Evolutionary conservation across 2,113 vertebrate species (phyloP).

Genomic region (Anthoscopus minutus): DNA sequence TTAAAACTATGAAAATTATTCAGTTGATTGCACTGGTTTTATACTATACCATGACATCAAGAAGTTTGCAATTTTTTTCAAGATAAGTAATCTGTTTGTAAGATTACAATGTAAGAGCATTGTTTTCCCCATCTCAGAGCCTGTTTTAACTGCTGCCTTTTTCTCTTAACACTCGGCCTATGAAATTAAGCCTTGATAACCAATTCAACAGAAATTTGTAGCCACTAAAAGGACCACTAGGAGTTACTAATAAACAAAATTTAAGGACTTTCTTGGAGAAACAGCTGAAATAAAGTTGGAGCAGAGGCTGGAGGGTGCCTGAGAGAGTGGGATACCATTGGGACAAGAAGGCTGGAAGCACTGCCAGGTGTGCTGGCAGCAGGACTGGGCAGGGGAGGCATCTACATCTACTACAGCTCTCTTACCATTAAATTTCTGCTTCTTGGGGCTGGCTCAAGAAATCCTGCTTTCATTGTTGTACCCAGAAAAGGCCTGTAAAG

Average conservation of each 20-base stretch:
- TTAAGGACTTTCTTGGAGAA: background rate
- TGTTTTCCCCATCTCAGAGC: background rate
- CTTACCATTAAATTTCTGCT: background rate
- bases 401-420: background rate
- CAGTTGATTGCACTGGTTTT: background rate
- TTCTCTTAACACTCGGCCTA: background rate
- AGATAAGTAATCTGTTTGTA: background rate
- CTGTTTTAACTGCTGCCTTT: background rate
- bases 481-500: background rate
- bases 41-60: background rate
- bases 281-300: background rate
- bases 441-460: background rate
- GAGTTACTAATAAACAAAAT: background rate
- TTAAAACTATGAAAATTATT: slow-evolving; percentile 17
- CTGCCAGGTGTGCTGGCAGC: slow-evolving; percentile 14
- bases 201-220: background rate
- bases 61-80: background rate
- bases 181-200: background rate
- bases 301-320: background rate
- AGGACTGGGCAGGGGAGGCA: background rate
- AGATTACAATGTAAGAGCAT: too few species aligned
- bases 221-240: background rate
- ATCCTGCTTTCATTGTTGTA: background rate
- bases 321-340: fast-evolving
- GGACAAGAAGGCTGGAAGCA: background rate